These are phyloP conservation scores for Lophotis ruficrista DNA, from an alignment of 2,113 vertebrate genomes.

Conservation along the genomic window DNA sequence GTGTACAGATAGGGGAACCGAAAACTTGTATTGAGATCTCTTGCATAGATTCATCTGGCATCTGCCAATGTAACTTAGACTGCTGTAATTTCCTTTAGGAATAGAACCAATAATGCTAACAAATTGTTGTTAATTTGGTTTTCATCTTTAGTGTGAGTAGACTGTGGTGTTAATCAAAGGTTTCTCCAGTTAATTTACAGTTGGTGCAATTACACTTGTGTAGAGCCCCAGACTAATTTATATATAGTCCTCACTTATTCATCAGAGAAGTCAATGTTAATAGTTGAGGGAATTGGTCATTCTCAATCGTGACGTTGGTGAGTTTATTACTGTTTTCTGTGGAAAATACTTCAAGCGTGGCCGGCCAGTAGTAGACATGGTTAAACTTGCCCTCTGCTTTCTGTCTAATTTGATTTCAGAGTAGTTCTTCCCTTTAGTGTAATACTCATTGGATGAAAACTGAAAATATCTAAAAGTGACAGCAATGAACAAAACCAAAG, in stretches of 20 bases:
- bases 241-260: neutral
- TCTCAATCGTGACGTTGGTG: neutral
- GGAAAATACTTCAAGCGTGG: neutral
- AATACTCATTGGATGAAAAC: neutral
- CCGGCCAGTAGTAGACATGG: neutral
- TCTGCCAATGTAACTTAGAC: neutral
- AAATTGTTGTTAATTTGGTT: conserved; percentile 43
- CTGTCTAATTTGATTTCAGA: neutral
- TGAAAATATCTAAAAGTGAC: conserved; percentile 15
- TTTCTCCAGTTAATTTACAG: conserved; percentile 41
- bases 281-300: conserved; percentile 9
- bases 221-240: conserved; percentile 23
- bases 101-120: conserved; percentile 3
- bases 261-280: conserved; percentile 8
- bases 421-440: neutral
- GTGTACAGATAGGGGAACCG: neutral
- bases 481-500: neutral
- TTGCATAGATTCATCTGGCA: neutral
- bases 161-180: conserved; percentile 39
- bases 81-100: conserved; percentile 37
- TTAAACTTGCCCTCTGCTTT: conserved; percentile 49
- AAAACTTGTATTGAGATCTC: neutral
- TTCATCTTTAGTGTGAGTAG: conserved; percentile 9
- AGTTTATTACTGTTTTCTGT: conserved; percentile 5
- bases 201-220: neutral